Percentiles rank a stretch among this genome's conserved stretches.
These are phyloP conservation scores for Ceyx cyanopectus DNA, from an alignment of 2,113 vertebrate species.

Conservation along the genomic window DNA sequence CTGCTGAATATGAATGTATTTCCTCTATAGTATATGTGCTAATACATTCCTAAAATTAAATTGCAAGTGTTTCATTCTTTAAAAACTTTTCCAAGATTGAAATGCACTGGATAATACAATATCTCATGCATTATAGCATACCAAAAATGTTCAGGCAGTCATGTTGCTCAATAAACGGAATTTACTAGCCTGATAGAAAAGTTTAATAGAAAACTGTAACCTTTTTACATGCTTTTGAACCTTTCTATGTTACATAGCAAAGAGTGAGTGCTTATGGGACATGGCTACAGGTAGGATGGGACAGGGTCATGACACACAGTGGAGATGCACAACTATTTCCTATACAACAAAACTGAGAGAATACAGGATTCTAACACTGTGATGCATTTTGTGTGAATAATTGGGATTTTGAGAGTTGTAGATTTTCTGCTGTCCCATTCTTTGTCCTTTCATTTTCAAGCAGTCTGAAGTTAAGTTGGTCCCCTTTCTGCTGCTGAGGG, in stretches of 20 bases:
- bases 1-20: constrained; percentile 52
- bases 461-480: not conserved
- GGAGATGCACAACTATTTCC: not conserved
- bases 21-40: not conserved
- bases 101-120: constrained; percentile 44
- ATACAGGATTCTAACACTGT: not conserved
- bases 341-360: not conserved
- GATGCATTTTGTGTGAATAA: not conserved
- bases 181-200: constrained; percentile 43
- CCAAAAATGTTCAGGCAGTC: constrained; percentile 34
- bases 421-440: not conserved
- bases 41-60: constrained; percentile 63
- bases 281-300: not conserved
- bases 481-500: not conserved
- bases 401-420: constrained; percentile 3
- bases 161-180: constrained; percentile 32
- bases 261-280: not conserved
- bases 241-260: not conserved
- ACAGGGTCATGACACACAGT: accelerated
- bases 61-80: constrained; percentile 42
- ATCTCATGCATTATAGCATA: constrained; percentile 8
- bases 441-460: constrained; percentile 43
- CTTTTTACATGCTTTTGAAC: constrained; percentile 19
- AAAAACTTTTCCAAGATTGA: constrained; percentile 48
- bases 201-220: constrained; percentile 49